phyloP scores from a whole-genome alignment of 2,888 invertebrate genomes.

The Drosophila meridiana region DNA sequence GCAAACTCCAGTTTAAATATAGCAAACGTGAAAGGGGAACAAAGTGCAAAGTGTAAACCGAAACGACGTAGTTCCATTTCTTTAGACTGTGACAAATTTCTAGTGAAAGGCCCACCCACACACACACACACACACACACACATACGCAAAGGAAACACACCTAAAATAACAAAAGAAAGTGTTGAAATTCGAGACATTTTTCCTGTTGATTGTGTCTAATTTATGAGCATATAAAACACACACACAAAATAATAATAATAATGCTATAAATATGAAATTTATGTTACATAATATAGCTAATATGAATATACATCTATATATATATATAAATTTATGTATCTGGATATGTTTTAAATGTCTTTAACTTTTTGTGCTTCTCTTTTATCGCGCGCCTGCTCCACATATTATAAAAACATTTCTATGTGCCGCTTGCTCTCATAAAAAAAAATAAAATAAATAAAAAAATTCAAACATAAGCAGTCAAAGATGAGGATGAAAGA shows the following conservation, averaged over 20 bases:
- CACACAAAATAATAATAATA: constrained; percentile 15
- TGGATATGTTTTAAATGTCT: constrained; percentile 48
- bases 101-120: constrained; percentile 37
- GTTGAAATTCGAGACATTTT: constrained; percentile 61
- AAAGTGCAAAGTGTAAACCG: constrained; percentile 52
- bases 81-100: constrained; percentile 49
- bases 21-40: constrained; percentile 20
- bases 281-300: constrained; percentile 29
- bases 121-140: constrained; percentile 6
- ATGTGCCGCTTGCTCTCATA: constrained; percentile 67
- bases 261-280: constrained; percentile 31
- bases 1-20: constrained; percentile 32
- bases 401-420: constrained; percentile 43
- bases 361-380: constrained; percentile 72
- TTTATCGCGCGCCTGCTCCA: constrained; percentile 47
- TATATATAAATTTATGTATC: constrained; percentile 13
- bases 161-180: constrained; percentile 58
- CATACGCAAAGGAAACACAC: background rate
- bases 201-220: constrained; percentile 27
- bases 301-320: constrained; percentile 32
- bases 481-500: constrained; percentile 89
- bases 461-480: constrained; percentile 85
- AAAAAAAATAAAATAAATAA: constrained; percentile 2
- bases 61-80: constrained; percentile 33
- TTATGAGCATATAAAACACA: constrained; percentile 35